These are phyloP conservation scores for Cladopsammia gracilis DNA, from an alignment of 64 coral and sea anemone genomes.

Conservation along the genomic window DNA sequence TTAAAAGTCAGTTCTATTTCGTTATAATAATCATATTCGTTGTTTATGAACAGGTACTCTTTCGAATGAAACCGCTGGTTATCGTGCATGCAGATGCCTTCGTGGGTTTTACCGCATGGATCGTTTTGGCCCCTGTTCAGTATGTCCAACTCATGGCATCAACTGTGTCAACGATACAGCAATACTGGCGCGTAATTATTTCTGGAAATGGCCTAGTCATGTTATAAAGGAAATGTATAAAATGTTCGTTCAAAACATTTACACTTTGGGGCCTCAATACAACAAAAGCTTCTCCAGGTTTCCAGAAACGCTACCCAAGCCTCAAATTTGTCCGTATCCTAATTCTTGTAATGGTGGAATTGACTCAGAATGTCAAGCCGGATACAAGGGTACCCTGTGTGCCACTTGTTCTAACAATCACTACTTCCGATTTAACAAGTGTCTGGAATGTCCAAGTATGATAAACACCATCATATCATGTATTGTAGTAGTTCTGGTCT, in stretches of 20 bases:
- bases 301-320: slow-evolving; percentile 15
- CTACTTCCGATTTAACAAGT: slow-evolving; percentile 74
- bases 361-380: slow-evolving; percentile 12
- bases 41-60: slow-evolving; percentile 19
- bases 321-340: slow-evolving; percentile 33
- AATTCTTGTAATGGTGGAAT: slow-evolving; percentile 46
- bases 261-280: background rate
- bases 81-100: slow-evolving; percentile 63
- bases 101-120: slow-evolving; percentile 51
- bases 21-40: background rate
- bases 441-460: background rate
- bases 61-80: slow-evolving; percentile 21
- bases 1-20: too few species aligned
- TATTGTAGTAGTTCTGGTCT: slow-evolving; percentile 30
- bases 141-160: slow-evolving; percentile 12
- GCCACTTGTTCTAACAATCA: slow-evolving; percentile 52
- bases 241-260: slow-evolving; percentile 27
- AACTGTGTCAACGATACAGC: slow-evolving; percentile 38
- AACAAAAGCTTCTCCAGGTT: background rate
- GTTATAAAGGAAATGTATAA: background rate
- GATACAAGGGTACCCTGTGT: slow-evolving; percentile 59
- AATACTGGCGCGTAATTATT: slow-evolving; percentile 12
- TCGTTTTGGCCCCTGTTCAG: slow-evolving; percentile 54
- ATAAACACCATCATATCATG: background rate
- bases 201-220: slow-evolving; percentile 48